Conservation (phyloP, 64 coral and sea anemone genomes). For the Orbicella faveolata region DNA sequence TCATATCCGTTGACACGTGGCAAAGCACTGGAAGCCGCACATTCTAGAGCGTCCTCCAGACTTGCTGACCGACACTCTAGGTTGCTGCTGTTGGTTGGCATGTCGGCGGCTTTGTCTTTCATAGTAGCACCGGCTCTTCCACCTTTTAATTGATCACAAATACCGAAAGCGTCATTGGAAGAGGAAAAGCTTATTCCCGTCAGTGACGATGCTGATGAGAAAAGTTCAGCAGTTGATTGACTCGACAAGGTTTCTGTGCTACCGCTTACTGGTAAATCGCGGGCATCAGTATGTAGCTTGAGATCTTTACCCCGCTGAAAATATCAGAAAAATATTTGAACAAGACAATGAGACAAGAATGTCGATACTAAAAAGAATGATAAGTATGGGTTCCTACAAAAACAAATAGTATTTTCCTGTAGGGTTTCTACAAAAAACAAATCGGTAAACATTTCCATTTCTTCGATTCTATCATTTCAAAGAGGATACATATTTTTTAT, state of each 20-base stretch:
- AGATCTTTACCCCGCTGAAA: not conserved
- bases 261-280: not conserved
- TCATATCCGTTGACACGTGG: not conserved
- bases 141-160: not conserved
- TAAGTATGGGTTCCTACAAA: too few relatives aligned
- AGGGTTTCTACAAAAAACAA: too few relatives aligned
- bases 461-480: too few relatives aligned
- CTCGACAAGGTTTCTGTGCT: not conserved
- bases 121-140: not conserved
- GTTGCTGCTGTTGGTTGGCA: not conserved
- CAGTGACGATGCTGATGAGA: conserved; percentile 14
- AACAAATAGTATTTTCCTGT: too few relatives aligned
- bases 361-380: too few relatives aligned
- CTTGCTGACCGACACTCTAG: not conserved
- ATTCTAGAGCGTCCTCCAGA: not conserved
- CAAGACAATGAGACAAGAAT: not conserved
- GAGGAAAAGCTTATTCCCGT: conserved; percentile 27
- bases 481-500: too few relatives aligned
- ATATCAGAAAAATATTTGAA: not conserved
- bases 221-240: conserved; percentile 2
- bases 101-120: not conserved
- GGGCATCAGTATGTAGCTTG: too few relatives aligned
- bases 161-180: conserved; percentile 9
- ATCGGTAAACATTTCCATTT: too few relatives aligned
- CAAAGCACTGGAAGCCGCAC: not conserved